Percentiles rank a stretch among this genome's conserved stretches.
Conservation (phyloP, 2,797 vertebrate genomes). For the Lacerta bilineata region DNA sequence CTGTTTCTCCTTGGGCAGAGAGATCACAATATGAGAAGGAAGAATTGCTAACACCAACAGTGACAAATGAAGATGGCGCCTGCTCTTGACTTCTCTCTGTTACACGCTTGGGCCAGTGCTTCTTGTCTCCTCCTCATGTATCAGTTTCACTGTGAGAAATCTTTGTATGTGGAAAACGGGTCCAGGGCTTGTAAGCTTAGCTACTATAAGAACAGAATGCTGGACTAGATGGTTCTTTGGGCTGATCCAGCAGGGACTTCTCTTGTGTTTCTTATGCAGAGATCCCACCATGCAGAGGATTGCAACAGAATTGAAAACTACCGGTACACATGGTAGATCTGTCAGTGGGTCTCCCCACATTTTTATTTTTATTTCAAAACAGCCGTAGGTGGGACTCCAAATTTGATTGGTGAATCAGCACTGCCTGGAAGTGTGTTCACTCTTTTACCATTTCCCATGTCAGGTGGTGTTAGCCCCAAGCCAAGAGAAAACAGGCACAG, state of each 20-base stretch:
- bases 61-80: background rate
- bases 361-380: background rate
- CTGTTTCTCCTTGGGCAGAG: background rate
- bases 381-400: background rate
- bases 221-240: no score
- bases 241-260: no score
- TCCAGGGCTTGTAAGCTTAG: background rate
- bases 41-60: background rate
- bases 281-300: background rate
- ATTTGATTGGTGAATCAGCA: background rate
- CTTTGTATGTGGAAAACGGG: background rate
- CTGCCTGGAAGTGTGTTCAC: no score
- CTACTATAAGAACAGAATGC: no score
- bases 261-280: no score
- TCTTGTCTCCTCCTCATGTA: background rate
- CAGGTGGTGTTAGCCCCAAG: background rate
- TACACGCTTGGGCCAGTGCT: no score
- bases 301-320: background rate
- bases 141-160: background rate
- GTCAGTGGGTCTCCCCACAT: background rate
- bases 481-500: background rate
- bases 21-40: background rate
- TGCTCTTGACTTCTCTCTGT: background rate
- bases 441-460: background rate
- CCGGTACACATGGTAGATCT: no score